Evolutionary conservation across 2,888 invertebrate species (phyloP).

Genomic region (Drosophila emarginata): DNA sequence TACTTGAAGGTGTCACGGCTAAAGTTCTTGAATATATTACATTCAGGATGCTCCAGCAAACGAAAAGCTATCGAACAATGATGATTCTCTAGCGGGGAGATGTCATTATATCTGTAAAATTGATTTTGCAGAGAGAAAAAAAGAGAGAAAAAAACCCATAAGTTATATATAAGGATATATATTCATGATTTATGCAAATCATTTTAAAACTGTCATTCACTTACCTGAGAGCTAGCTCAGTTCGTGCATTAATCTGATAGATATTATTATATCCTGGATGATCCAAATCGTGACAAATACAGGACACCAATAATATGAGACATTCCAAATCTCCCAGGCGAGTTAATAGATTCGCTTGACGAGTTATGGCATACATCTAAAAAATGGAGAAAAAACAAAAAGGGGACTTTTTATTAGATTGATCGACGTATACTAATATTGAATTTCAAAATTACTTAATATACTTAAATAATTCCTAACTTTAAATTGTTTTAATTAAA

Average conservation of each 20-base stretch:
- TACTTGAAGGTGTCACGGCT: slow-evolving; percentile 85
- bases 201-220: slow-evolving; percentile 8
- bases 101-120: slow-evolving; percentile 87
- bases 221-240: slow-evolving; percentile 89
- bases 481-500: too few species aligned
- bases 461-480: too few species aligned
- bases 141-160: too few species aligned
- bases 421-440: too few species aligned
- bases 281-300: slow-evolving; percentile 91
- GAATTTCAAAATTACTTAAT: too few species aligned
- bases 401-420: too few species aligned
- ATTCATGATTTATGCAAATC: not conserved
- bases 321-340: slow-evolving; percentile 90
- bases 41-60: slow-evolving; percentile 89
- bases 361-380: slow-evolving; percentile 92
- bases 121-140: too few species aligned
- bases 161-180: not conserved
- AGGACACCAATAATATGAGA: slow-evolving; percentile 89
- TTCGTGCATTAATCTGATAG: slow-evolving; percentile 92
- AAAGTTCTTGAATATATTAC: slow-evolving; percentile 90
- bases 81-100: slow-evolving; percentile 93
- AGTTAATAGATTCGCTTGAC: slow-evolving; percentile 87
- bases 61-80: slow-evolving; percentile 93
- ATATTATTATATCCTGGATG: slow-evolving; percentile 91
- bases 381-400: slow-evolving; percentile 4